Evolutionary conservation across 2,888 invertebrate genomes (phyloP).

Genomic region (Hydropsyche betteni): DNA sequence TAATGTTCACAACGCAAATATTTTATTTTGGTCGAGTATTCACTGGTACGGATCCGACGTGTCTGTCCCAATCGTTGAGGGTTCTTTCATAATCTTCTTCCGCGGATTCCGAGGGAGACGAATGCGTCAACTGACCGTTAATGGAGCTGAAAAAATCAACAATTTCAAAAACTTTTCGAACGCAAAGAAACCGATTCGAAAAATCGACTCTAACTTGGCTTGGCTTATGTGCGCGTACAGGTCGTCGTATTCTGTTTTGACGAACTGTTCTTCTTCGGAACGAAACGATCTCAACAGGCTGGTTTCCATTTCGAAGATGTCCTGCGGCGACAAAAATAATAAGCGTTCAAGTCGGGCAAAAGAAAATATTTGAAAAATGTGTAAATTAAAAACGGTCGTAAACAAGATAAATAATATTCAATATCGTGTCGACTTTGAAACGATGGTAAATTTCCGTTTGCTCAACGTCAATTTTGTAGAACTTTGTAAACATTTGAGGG

Average conservation of each 20-base stretch:
- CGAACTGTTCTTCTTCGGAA: conserved; percentile 44
- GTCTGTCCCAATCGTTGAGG: conserved; percentile 45
- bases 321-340: background rate
- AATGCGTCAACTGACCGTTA: background rate
- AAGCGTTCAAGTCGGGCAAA: background rate
- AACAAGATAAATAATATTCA: background rate
- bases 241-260: background rate
- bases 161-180: background rate
- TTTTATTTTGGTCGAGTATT: conserved; percentile 14
- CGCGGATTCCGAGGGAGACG: conserved; percentile 2
- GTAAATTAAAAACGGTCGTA: background rate
- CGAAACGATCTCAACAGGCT: conserved; percentile 46
- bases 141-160: background rate
- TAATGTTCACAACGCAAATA: background rate
- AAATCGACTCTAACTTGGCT: background rate
- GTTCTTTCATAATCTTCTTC: conserved; percentile 47
- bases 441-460: too few relatives aligned
- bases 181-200: background rate
- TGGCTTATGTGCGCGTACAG: background rate
- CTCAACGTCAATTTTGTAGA: too few relatives aligned
- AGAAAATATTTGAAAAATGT: background rate
- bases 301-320: conserved; percentile 43
- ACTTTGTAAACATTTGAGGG: too few relatives aligned
- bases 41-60: conserved; percentile 46
- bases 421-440: too few relatives aligned